Percentiles rank a stretch among this genome's conserved stretches.
Conservation (phyloP, 2,113 vertebrate genomes). For the Herpetotheres cachinnans region DNA sequence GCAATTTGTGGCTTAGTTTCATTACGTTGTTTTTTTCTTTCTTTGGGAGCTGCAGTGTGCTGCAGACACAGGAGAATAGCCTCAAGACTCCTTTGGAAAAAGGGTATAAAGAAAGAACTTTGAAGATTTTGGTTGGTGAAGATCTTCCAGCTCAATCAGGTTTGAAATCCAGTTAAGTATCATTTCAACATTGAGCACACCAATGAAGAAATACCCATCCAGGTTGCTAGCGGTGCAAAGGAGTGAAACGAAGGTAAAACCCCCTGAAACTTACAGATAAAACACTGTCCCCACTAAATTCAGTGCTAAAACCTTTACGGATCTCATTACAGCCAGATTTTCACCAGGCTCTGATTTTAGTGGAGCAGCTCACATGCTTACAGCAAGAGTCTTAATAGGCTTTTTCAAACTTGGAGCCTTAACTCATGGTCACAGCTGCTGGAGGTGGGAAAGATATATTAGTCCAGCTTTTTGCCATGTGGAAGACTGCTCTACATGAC, state of each 20-base stretch:
- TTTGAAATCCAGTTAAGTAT: background rate
- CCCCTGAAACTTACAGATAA: background rate
- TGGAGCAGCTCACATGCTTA: background rate
- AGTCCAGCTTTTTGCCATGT: background rate
- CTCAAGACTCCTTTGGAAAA: background rate
- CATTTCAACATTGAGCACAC: background rate
- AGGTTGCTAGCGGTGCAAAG: background rate
- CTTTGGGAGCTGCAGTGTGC: background rate
- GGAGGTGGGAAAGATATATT: conserved; percentile 2
- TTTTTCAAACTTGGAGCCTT: conserved; percentile 13
- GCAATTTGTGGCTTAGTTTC: conserved; percentile 22
- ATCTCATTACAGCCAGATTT: conserved; percentile 1
- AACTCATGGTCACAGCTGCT: conserved; percentile 26
- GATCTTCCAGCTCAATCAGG: background rate
- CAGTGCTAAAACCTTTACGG: background rate
- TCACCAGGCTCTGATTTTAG: background rate
- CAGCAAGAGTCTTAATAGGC: background rate
- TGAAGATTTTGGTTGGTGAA: background rate
- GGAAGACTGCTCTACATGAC: conserved; percentile 25
- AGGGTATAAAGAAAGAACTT: background rate
- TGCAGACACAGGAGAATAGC: background rate
- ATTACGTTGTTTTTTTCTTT: background rate
- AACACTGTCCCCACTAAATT: background rate
- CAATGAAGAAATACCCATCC: background rate
- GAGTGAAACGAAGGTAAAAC: background rate